Evolutionary conservation across 2,888 invertebrate genomes (phyloP), one percentile per base, ranked within the genome.

Genomic region (Ischnus inquisitorius): DNA sequence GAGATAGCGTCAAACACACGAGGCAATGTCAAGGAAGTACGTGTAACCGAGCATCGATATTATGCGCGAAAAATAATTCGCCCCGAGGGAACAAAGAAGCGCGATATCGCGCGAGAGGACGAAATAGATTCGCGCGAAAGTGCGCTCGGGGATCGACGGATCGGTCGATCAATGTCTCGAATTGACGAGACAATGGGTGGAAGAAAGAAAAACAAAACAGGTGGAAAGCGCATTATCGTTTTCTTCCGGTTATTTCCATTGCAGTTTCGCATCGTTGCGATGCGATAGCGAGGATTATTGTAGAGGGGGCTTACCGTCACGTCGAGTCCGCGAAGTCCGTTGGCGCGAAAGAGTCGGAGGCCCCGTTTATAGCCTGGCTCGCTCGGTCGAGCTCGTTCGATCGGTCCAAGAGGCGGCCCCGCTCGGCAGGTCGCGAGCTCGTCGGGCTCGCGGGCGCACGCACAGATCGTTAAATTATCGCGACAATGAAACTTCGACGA

Each of bases 11-110:
- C 68, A 34, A 74, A 48, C 51, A 72, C 72, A 68, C 48, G 74
- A 81, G 74, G 77, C 83, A 85, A 82, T 86, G 85, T 86, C 82
- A 86, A 84, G 82, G 85, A 84, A 85, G 65, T 75, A 34, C 72
- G 51, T 71, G 57, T 22, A n/a, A 60, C 22, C 34, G 34, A 14
- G 60, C 78, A 28, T 6, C 54, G 19, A 16, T 76, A 46, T n/a
- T 72, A 57, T 74, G 46, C 14, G 14, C 39, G 41, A 43, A 79
- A 12, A 25, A 34, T 34, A 34, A 34, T 34, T n/a, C 8, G 19
- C 2, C 16, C 41, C 28, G 2, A n/a, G 22, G 60, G 60, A 43
- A 62, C 22, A 16, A 8, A 72, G 76, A 39, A 19, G 51, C 41
- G 51, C 25, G 22, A 54, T 22, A 6, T 22, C 22, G 12, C 12